Base-by-base conservation (phyloP, 2,888 invertebrate genomes). In the Allophyes oxyacanthae region DNA sequence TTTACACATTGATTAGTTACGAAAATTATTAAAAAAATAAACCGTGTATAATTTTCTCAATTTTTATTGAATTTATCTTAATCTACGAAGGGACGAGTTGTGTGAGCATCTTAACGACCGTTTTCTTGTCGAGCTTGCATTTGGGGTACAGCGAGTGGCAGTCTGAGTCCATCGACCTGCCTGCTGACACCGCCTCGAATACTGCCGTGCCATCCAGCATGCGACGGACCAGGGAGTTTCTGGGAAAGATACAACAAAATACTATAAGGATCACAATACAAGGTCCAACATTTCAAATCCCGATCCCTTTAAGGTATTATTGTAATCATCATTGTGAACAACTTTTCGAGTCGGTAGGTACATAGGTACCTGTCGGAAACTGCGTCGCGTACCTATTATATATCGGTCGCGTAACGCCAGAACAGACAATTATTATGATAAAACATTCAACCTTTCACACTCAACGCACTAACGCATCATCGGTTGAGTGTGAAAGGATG, bases 131-230 rank as follows among this genome's bases (percentile, higher is more conserved):
- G 26, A 97, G 87, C 45, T 96, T 96, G 84, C 97, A 97, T 72
- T 96, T 95, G 0, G 95, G 87, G 79, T 96, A 96, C 1, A 95
- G 86, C 0, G 84, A 75, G 26, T 95, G 92, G 68, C 96, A 96
- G 67, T 94, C 89, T 6, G 95, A 91, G 61, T 96, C 95, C 42
- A 95, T 85, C 7, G 95, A 94, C 33, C 93, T 89, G 0, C 96
- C 97, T 44, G 95, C 94, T 43, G 96, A 95, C 20, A 96, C 90
- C 0, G 96, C 97, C 73, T 96, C 95, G 82, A 96, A 96, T 37
- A 97, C 92, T 0, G 96, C 94, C 0, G 97, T 96, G 0, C 97
- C 97, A 74, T 96, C 96, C 44, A 97, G 78, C 90, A 97, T 94
- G 48, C 96, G 96, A 7, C 95, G 95, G 10, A 97, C 94, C 20